phyloP scores from a whole-genome alignment of 2,888 invertebrate species.

The Neoitamus cyanurus region DNA sequence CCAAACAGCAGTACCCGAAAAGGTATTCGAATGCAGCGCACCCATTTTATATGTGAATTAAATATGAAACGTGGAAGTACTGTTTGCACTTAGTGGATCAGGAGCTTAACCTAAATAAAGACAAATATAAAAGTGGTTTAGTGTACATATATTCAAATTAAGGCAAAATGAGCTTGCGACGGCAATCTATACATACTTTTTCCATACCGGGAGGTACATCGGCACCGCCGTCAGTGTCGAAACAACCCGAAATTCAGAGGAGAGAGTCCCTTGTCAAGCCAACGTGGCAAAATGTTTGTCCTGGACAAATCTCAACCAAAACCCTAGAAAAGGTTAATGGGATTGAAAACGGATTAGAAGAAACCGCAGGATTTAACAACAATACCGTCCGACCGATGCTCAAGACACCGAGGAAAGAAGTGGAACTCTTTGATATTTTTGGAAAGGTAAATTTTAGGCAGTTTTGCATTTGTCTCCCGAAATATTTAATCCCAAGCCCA shows the following conservation, averaged over 20 bases:
- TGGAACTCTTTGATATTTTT: slow-evolving; percentile 60
- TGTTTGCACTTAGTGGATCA: not conserved
- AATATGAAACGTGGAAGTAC: not conserved
- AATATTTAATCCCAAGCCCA: not conserved
- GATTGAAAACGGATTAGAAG: slow-evolving; percentile 55
- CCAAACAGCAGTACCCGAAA: not conserved
- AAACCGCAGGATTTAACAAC: slow-evolving; percentile 37
- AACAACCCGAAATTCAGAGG: slow-evolving; percentile 54
- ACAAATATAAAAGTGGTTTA: not conserved
- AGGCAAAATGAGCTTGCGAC: slow-evolving; percentile 52
- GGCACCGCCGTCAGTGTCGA: not conserved
- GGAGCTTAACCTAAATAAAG: not conserved
- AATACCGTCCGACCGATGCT: slow-evolving; percentile 37
- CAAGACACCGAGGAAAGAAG: slow-evolving; percentile 55
- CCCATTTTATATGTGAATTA: not conserved
- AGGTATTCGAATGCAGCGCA: not conserved
- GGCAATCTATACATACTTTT: slow-evolving; percentile 55
- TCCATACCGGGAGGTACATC: slow-evolving; percentile 45
- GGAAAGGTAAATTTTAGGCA: slow-evolving; percentile 61
- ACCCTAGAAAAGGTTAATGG: slow-evolving; percentile 64
- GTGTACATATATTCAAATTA: slow-evolving; percentile 1
- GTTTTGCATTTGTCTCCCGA: slow-evolving; percentile 27
- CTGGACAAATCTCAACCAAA: slow-evolving; percentile 63
- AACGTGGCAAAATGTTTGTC: slow-evolving; percentile 66
- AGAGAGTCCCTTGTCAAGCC: slow-evolving; percentile 66